Conservation (phyloP, 2,888 invertebrate species). For the Apantesis nais region DNA sequence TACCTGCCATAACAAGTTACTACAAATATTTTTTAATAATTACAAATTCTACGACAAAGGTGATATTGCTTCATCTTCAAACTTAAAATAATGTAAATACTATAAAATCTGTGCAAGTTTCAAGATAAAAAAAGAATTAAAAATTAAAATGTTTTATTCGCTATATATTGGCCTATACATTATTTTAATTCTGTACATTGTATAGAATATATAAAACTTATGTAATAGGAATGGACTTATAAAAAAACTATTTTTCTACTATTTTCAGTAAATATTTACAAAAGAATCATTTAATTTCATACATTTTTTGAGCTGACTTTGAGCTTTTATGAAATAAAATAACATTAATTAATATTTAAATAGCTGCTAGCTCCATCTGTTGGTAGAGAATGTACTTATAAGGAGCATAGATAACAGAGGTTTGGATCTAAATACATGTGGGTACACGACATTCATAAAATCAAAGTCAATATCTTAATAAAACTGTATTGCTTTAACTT, state of each 20-base stretch:
- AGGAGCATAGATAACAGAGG: slow-evolving; percentile 33
- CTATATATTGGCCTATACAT: slow-evolving; percentile 40
- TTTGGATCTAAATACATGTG: background rate
- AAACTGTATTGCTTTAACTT: background rate
- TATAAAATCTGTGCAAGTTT: background rate
- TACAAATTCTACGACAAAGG: background rate
- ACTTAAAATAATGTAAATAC: background rate
- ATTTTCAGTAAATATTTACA: slow-evolving; percentile 70
- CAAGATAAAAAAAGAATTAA: background rate
- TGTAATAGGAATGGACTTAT: slow-evolving; percentile 72
- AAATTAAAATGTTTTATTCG: slow-evolving; percentile 29
- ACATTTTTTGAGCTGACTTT: slow-evolving; percentile 80
- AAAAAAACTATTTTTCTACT: slow-evolving; percentile 55
- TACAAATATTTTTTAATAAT: background rate
- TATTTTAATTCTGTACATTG: slow-evolving; percentile 40
- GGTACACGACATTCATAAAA: background rate
- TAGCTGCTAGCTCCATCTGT: slow-evolving; percentile 47
- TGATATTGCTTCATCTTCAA: background rate
- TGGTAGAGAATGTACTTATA: slow-evolving; percentile 66
- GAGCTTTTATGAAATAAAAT: slow-evolving; percentile 80
- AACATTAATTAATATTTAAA: slow-evolving; percentile 50
- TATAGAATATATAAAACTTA: slow-evolving; percentile 67
- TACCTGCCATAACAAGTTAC: too few species aligned
- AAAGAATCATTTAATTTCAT: slow-evolving; percentile 49
- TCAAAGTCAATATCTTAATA: background rate